Percentiles rank a stretch among this genome's conserved stretches.
These are phyloP conservation scores for Datnioides undecimradiatus DNA, from an alignment of 2,113 vertebrate species.

Conservation along the genomic window DNA sequence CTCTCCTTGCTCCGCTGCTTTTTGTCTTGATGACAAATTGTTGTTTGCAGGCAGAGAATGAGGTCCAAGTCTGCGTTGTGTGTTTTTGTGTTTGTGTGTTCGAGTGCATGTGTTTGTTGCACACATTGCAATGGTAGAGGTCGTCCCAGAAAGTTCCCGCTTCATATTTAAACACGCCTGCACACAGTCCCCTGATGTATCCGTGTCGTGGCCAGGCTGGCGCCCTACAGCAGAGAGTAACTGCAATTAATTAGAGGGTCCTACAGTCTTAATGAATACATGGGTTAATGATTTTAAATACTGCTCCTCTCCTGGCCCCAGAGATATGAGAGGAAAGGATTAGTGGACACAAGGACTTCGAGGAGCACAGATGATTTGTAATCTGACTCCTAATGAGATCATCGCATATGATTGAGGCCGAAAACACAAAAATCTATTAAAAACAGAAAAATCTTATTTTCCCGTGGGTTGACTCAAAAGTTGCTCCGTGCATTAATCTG, in stretches of 20 bases:
- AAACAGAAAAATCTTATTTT: background rate
- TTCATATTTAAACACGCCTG: slow-evolving; percentile 13
- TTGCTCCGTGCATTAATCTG: background rate
- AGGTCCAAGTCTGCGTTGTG: background rate
- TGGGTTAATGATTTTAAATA: slow-evolving; percentile 49
- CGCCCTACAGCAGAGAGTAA: slow-evolving; percentile 21
- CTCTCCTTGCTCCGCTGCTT: slow-evolving; percentile 20
- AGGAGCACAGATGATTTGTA: background rate
- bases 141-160: slow-evolving; percentile 6
- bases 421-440: background rate
- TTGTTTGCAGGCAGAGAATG: slow-evolving; percentile 30
- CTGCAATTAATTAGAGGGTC: slow-evolving; percentile 55
- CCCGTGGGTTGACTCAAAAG: background rate
- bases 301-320: slow-evolving; percentile 11
- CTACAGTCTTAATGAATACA: slow-evolving; percentile 36
- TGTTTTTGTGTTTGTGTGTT: background rate
- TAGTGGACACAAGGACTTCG: background rate
- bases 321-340: slow-evolving; percentile 25
- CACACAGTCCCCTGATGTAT: slow-evolving; percentile 15
- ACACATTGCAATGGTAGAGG: background rate
- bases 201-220: background rate
- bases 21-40: slow-evolving; percentile 46
- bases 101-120: background rate
- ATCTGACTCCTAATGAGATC: background rate
- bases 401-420: background rate